A percentile compares a stretch with the other conserved stretches of the same genome.
Conservation (phyloP, 1,140 invertebrate genomes). For the Cydia fagiglandana region DNA sequence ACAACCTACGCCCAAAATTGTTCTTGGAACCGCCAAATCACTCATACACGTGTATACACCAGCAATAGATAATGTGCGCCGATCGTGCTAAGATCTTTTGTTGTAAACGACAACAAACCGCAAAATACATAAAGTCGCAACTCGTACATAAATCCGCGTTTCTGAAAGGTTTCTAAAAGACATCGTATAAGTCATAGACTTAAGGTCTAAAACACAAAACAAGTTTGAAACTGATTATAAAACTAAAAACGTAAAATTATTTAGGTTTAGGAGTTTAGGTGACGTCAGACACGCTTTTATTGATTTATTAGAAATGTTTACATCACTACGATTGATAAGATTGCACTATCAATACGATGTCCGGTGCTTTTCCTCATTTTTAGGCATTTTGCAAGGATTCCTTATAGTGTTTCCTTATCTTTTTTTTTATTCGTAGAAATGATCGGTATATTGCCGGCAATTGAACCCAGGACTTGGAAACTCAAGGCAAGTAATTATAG, state of each 20-base stretch:
- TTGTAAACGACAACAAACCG: no score
- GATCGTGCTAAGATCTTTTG: no score
- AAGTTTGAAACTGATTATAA: neutral
- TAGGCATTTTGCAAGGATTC: neutral
- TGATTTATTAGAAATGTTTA: constrained; percentile 25
- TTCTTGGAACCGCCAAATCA: no score
- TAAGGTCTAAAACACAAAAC: neutral
- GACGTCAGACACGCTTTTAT: constrained; percentile 14
- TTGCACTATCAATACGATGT: constrained; percentile 1
- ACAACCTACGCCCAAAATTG: no score
- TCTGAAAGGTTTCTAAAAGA: neutral
- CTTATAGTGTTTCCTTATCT: neutral
- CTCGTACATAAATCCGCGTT: neutral
- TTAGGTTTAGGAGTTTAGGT: neutral
- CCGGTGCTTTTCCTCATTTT: constrained; percentile 28
- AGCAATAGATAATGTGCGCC: no score
- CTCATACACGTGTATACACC: no score
- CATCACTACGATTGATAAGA: constrained; percentile 13
- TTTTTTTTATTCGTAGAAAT: neutral
- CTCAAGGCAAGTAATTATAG: neutral
- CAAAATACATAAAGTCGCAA: no score
- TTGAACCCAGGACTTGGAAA: neutral
- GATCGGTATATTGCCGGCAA: neutral
- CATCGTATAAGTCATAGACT: neutral
- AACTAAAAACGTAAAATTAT: neutral